Conservation (phyloP, 1,140 invertebrate genomes). For the Dolichoris vasculosae region DNA sequence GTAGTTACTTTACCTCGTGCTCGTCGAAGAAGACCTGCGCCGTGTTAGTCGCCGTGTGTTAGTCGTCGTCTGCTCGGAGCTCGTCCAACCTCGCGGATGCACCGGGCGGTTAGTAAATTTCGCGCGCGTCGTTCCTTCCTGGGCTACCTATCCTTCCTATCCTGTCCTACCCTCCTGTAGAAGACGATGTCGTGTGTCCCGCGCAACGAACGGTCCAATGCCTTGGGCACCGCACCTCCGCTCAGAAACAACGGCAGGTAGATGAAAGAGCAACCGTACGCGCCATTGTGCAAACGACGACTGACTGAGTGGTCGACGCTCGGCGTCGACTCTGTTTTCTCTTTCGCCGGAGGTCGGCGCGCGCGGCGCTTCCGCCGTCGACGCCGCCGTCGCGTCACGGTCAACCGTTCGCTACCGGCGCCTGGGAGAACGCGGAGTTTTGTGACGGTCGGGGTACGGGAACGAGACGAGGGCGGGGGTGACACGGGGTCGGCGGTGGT, state of each 20-base stretch:
- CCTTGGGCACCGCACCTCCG: constrained; percentile 71
- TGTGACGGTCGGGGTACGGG: not conserved
- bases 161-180: too few relatives aligned
- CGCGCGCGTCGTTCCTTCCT: too few relatives aligned
- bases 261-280: constrained; percentile 59
- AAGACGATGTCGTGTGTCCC: constrained; percentile 41
- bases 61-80: not conserved
- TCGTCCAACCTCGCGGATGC: too few relatives aligned
- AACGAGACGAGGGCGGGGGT: too few relatives aligned
- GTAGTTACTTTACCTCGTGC: not conserved
- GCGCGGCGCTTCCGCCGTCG: constrained; percentile 9
- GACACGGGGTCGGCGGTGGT: too few relatives aligned
- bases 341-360: constrained; percentile 5
- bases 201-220: constrained; percentile 64
- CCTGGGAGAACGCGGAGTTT: not conserved
- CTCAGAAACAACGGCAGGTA: constrained; percentile 70
- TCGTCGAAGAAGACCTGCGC: not conserved
- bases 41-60: not conserved
- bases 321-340: constrained; percentile 21
- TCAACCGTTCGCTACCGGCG: not conserved
- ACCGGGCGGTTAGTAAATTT: not conserved
- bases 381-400: not conserved
- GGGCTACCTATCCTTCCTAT: too few relatives aligned
- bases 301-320: constrained; percentile 55
- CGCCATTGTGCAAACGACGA: constrained; percentile 72